A percentile compares a stretch with the other conserved stretches of the same genome.
Evolutionary conservation across 2,113 vertebrate genomes (phyloP).

Genomic region (Typhlomys cinereus): DNA sequence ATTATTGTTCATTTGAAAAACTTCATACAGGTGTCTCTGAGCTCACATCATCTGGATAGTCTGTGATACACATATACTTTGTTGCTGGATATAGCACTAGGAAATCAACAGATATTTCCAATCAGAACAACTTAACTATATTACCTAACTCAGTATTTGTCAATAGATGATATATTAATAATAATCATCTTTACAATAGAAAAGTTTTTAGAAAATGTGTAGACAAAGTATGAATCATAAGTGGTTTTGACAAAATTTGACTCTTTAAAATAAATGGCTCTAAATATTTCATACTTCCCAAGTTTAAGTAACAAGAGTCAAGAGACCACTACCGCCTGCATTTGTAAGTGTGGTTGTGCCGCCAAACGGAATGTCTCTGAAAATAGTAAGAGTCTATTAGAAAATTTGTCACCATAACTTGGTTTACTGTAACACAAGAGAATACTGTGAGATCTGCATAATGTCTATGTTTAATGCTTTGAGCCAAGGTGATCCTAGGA

Average conservation of each 20-base stretch:
- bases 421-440: neutral
- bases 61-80: constrained; percentile 70
- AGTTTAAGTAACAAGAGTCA: neutral
- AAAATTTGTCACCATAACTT: neutral
- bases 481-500: neutral
- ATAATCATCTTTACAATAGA: constrained; percentile 71
- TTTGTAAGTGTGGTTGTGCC: neutral
- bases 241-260: constrained; percentile 28
- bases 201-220: constrained; percentile 66
- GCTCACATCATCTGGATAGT: constrained; percentile 74
- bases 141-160: neutral
- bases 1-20: constrained; percentile 83
- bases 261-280: constrained; percentile 22
- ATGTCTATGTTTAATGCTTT: neutral
- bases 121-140: neutral
- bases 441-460: neutral
- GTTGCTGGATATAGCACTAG: constrained; percentile 71
- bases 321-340: neutral
- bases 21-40: constrained; percentile 83
- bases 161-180: constrained; percentile 65
- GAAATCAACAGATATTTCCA: constrained; percentile 21
- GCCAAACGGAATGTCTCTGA: neutral
- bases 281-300: neutral
- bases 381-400: neutral
- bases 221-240: neutral